Evolutionary conservation across 1,140 invertebrate genomes (phyloP), one percentile per base, ranked within the genome.

Genomic region (Whitmania pigra): DNA sequence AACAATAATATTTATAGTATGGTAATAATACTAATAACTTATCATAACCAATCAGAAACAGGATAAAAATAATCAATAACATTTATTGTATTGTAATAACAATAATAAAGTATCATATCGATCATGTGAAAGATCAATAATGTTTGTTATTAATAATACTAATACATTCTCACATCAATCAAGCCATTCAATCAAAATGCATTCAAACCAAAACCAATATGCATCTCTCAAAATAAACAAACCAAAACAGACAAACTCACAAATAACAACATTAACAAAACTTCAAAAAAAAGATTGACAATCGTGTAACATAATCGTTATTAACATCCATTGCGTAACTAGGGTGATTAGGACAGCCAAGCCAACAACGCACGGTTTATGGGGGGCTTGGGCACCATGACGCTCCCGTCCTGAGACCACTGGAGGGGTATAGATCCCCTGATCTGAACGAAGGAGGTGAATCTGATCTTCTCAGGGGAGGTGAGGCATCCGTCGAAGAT

Each of bases 371-470:
- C 90, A 78, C 94, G 87, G 53, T 87, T 87, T 74, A 98, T 99
- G 0, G 91, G 89, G 17, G 95, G 95, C 84, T 97, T 97, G 0
- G 94, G 92, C n/a, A 96, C 92, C 88, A 97, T 96, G 85, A 94
- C 96, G 57, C 89, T 90, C 71, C 93, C 88, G 80, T 97, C 93
- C 82, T 98, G 94, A 71, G 92, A 94, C 95, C 94, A 98, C 80
- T 93, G 91, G 55, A 90, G 87, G 27, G 95, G 94, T 75, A 97
- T 90, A 7, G 93, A 97, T 0, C 94, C 94, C 73, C 95, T 86
- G 86, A 96, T 89, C 74, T 85, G 85, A 31, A 84, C 93, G 85
- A 96, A 97, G 0, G 93, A 93, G 77, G 92, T 92, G 76, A 91
- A 91, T 71, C 88, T 86, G 71, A 89, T 89, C 75, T 86, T 83